Evolutionary conservation across 53 echinoderm and acorn worm species (phyloP).

Genomic region (Zoroaster sp.): DNA sequence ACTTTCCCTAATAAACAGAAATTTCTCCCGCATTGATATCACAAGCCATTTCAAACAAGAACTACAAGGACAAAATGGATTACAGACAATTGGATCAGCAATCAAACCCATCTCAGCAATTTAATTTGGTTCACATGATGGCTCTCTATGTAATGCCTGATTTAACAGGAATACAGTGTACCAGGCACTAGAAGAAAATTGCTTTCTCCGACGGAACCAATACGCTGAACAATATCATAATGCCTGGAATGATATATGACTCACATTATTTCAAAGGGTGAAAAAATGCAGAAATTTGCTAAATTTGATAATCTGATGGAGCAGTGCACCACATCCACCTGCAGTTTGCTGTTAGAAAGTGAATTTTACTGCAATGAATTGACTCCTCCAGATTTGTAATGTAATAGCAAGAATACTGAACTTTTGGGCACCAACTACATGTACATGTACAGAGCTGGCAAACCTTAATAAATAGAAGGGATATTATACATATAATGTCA

Average conservation of each 20-base stretch:
- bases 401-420: no score
- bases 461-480: no score
- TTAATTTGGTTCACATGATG: not conserved
- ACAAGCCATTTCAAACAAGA: constrained; percentile 12
- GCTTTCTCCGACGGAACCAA: not conserved
- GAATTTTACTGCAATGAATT: no score
- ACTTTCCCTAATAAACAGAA: no score
- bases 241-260: not conserved
- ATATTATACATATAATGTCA: no score
- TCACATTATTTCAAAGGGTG: not conserved
- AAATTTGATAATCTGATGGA: not conserved
- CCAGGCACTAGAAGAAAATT: not conserved
- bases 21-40: not conserved
- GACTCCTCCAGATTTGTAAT: no score
- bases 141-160: not conserved
- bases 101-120: not conserved
- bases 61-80: constrained; percentile 19
- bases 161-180: not conserved
- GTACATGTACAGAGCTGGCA: no score
- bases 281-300: not conserved
- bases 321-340: not conserved
- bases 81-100: constrained; percentile 29
- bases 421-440: no score
- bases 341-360: not conserved
- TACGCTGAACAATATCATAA: not conserved